Base-by-base conservation (phyloP, 2,797 vertebrate genomes). In the Epinephelus malabaricus region DNA sequence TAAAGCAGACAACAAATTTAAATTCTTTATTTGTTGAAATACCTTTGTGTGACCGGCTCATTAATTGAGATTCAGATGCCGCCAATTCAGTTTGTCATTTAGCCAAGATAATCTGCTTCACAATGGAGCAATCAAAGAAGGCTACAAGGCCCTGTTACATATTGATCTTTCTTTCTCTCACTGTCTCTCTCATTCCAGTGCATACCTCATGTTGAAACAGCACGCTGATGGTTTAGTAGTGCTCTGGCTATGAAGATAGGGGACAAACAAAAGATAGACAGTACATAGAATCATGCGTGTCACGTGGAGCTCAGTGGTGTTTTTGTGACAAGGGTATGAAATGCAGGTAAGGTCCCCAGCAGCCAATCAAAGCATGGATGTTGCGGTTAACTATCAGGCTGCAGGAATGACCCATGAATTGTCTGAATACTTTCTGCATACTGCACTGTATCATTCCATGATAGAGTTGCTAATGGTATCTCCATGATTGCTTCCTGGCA, bases 31-130 rank as follows among this genome's bases (percentile, higher is more conserved):
- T 18, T 45, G 62, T 17, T 72, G 25, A 66, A 60, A 68, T 54
- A 27, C 38, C 14, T 59, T 50, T 63, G 69, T 76, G 63, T 72
- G 55, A 64, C n/a, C 8, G 3, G 23, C 59, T 55, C 18, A 9
- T 46, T 59, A 45, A 70, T 70, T 68, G 58, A 19, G 2, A 56
- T 62, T 55, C 46, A 49, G 21, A 74, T 17, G 23, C 61, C 70
- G 40, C 18, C 18, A 30, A 46, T 51, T 73, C 21, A 51, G 27
- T 73, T 64, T 61, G 60, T 64, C 18, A 55, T 73, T 73, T 46
- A 78, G 65, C 34, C 50, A 40, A 66, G n/a, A 40, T 58, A 62
- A 62, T 58, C 45, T 38, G 13, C 15, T 49, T 72, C 49, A 71
- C 18, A 23, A 5, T 56, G 43, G 40, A 56, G 30, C 49, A 13